phyloP scores from a whole-genome alignment of 2,113 vertebrate genomes.

The Phrynosoma blainvillii region DNA sequence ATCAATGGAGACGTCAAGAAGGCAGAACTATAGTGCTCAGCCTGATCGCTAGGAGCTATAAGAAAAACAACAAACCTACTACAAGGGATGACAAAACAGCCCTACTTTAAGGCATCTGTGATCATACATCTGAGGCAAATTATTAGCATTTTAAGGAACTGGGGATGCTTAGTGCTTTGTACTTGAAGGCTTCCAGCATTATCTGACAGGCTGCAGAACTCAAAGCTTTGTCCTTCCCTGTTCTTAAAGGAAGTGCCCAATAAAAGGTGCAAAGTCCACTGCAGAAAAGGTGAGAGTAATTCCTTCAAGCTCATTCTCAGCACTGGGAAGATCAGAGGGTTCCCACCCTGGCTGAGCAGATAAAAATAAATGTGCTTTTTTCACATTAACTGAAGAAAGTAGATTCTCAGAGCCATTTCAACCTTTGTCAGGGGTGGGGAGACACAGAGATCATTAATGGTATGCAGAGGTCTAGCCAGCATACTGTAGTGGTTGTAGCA shows the following conservation, averaged over 20 bases:
- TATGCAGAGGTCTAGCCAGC: too few relatives aligned
- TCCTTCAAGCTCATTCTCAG: conserved; percentile 14
- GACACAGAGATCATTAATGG: too few relatives aligned
- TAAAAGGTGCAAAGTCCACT: conserved; percentile 35
- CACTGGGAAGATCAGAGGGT: not conserved
- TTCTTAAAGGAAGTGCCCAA: conserved; percentile 41
- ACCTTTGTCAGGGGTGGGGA: too few relatives aligned
- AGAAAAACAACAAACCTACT: not conserved
- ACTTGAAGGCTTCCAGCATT: conserved; percentile 46
- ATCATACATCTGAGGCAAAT: conserved; percentile 46
- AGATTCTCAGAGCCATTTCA: not conserved
- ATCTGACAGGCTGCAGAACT: conserved; percentile 53
- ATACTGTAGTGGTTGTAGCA: too few relatives aligned
- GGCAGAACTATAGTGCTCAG: not conserved
- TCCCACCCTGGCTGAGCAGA: too few relatives aligned
- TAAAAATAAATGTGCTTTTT: too few relatives aligned
- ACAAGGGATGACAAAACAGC: conserved; percentile 32
- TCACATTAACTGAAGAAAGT: not conserved
- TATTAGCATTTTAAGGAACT: conserved; percentile 60
- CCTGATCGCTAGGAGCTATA: not conserved
- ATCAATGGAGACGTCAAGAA: not conserved
- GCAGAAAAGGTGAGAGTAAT: conserved; percentile 30
- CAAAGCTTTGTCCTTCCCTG: conserved; percentile 46
- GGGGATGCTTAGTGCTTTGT: conserved; percentile 31
- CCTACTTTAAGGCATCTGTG: conserved; percentile 4